These are phyloP conservation scores for Sturnus vulgaris DNA, from an alignment of 2,113 vertebrate genomes.

Conservation along the genomic window DNA sequence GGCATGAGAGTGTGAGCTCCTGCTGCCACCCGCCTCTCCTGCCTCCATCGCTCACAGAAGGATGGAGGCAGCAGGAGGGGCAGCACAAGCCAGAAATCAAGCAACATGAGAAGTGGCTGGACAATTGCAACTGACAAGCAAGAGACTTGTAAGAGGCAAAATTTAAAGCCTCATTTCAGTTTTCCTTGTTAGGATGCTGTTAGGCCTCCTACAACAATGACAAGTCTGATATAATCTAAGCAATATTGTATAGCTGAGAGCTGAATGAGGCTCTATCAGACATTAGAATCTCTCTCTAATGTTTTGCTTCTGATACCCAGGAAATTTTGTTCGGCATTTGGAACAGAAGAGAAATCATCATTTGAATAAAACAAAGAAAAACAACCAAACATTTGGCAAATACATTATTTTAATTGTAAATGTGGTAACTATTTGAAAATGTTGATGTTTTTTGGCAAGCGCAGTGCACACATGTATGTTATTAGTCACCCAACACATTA, in stretches of 20 bases:
- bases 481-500: conserved; percentile 38
- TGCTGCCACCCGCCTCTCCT: neutral
- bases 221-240: conserved; percentile 6
- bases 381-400: conserved; percentile 22
- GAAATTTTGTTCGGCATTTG: neutral
- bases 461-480: neutral
- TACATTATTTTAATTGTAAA: conserved; percentile 48
- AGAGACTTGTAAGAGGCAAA: neutral
- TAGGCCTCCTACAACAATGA: neutral
- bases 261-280: neutral
- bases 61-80: neutral
- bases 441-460: conserved; percentile 40
- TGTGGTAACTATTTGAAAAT: conserved; percentile 36
- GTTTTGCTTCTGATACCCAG: conserved; percentile 14
- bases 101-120: neutral
- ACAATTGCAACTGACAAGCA: neutral
- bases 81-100: neutral
- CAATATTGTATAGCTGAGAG: neutral
- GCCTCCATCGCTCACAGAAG: neutral
- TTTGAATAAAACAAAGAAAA: conserved; percentile 37
- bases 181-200: neutral
- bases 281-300: neutral
- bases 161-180: neutral
- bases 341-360: neutral
- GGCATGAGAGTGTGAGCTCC: neutral